phyloP scores from a whole-genome alignment of 1,140 invertebrate species.

The Calliphora vicina region DNA sequence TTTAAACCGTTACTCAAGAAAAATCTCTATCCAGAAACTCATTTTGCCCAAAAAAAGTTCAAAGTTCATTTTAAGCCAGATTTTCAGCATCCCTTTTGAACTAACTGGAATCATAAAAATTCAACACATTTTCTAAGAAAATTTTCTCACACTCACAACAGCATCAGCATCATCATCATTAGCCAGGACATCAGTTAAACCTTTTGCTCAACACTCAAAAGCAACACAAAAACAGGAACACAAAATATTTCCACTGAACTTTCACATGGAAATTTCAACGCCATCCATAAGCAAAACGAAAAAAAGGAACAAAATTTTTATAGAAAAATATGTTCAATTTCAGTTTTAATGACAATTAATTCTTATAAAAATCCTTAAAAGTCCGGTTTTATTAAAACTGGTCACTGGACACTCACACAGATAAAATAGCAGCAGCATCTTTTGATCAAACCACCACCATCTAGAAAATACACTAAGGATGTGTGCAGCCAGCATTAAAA shows the following conservation, averaged over 20 bases:
- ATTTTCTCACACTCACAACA: conserved; percentile 48
- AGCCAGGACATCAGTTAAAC: background rate
- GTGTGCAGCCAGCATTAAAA: background rate
- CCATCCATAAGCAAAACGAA: conserved; percentile 41
- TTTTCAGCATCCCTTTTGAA: background rate
- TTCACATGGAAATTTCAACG: conserved; percentile 63
- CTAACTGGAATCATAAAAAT: background rate
- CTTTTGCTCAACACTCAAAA: background rate
- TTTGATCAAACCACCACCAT: conserved; percentile 40
- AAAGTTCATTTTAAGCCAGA: background rate
- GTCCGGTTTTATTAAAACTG: conserved; percentile 59
- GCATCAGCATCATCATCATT: conserved; percentile 39
- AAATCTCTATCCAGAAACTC: background rate
- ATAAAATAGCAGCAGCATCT: background rate
- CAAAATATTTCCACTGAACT: conserved; percentile 48
- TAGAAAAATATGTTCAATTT: background rate
- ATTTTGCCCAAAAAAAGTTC: background rate
- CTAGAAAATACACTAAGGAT: background rate
- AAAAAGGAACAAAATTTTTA: background rate
- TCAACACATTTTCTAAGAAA: conserved; percentile 27
- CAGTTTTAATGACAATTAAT: background rate
- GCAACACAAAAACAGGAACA: conserved; percentile 30
- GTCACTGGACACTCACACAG: conserved; percentile 42
- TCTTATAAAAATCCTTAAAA: conserved; percentile 34
- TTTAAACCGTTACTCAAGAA: background rate